Conservation (phyloP, 2,888 invertebrate genomes). For the Homarus gammarus region DNA sequence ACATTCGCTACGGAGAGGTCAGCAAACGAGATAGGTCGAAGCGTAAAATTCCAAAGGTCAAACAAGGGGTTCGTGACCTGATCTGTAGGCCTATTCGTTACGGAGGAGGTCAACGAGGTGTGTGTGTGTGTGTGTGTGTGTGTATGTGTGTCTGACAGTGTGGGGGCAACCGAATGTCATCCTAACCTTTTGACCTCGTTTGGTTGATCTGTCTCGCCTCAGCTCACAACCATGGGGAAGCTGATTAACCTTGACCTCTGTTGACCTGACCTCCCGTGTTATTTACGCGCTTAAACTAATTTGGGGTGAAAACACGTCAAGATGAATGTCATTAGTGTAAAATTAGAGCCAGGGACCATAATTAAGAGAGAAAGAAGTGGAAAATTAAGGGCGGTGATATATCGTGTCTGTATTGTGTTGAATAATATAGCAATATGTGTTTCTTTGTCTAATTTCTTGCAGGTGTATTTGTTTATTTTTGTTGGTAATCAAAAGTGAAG, state of each 20-base stretch:
- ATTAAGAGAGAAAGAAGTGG: neutral
- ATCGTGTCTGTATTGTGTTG: too few relatives aligned
- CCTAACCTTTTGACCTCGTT: slow-evolving; percentile 14
- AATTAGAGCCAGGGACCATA: slow-evolving; percentile 30
- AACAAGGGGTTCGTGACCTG: too few relatives aligned
- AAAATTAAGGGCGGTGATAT: neutral
- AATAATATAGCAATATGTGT: too few relatives aligned
- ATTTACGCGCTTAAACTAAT: slow-evolving; percentile 22
- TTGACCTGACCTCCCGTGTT: slow-evolving; percentile 19
- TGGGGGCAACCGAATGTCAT: neutral
- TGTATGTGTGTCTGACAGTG: neutral
- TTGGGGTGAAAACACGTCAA: slow-evolving; percentile 46
- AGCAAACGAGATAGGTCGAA: too few relatives aligned
- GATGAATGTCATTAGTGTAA: slow-evolving; percentile 25
- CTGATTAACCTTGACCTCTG: slow-evolving; percentile 1
- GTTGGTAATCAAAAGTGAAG: too few relatives aligned
- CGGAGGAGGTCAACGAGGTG: too few relatives aligned
- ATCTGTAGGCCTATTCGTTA: too few relatives aligned
- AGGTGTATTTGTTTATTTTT: too few relatives aligned
- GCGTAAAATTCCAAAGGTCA: too few relatives aligned
- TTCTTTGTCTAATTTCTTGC: too few relatives aligned
- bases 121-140: too few relatives aligned
- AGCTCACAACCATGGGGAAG: neutral
- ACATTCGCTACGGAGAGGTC: too few relatives aligned
- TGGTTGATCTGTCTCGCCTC: neutral